Conservation (phyloP, 2,888 invertebrate species). For the Callimorpha dominula region DNA sequence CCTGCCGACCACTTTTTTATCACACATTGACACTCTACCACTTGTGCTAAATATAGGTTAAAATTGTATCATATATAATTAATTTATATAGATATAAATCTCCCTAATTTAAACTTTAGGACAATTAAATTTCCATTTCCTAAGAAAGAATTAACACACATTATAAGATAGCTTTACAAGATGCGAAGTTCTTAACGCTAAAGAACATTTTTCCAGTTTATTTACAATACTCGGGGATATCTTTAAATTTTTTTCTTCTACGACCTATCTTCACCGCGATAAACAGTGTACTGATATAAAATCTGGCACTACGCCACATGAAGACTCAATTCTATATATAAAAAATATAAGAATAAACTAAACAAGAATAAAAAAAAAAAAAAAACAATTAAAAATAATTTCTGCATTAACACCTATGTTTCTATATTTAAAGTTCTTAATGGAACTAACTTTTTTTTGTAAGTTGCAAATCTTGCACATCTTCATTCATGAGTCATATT, state of each 20-base stretch:
- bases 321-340: conserved; percentile 65
- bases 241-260: conserved; percentile 3
- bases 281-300: conserved; percentile 68
- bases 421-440: conserved; percentile 33
- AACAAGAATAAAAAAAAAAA: conserved; percentile 55
- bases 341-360: conserved; percentile 42
- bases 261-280: conserved; percentile 52
- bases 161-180: no score
- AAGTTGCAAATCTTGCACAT: conserved; percentile 14
- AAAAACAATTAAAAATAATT: conserved; percentile 38
- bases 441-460: conserved; percentile 28
- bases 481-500: conserved; percentile 33
- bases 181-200: not conserved
- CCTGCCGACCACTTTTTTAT: conserved; percentile 61
- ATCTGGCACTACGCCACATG: conserved; percentile 71
- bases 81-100: not conserved
- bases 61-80: not conserved
- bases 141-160: no score
- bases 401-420: conserved; percentile 32
- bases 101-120: not conserved
- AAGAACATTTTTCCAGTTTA: not conserved
- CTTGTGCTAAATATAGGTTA: conserved; percentile 7
- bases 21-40: conserved; percentile 47
- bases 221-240: conserved; percentile 8
- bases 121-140: no score